Evolutionary conservation across 92 coral and sea anemone species (phyloP), one percentile per base, ranked within the genome.

Genomic region (Zoanthus gigantus): DNA sequence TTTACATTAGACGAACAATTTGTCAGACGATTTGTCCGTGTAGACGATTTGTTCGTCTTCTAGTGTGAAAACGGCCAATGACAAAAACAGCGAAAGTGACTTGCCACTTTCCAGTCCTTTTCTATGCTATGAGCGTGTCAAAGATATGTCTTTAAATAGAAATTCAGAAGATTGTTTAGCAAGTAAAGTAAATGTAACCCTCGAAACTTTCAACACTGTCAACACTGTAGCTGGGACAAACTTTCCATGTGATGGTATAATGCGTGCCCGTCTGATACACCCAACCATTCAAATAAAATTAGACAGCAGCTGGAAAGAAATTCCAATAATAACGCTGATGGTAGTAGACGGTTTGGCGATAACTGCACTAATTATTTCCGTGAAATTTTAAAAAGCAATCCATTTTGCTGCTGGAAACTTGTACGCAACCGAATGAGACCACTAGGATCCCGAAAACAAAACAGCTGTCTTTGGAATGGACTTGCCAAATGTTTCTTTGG

Each of bases 371-470:
- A 23, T 5, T 86, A 75, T 76, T 86, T 86, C 66, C 34, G 74
- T 29, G 30, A 65, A 18, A 31, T 86, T 46, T 30, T 86, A 16
- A 53, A 60, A 61, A 28, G 11, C 47, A 86, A 86, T 57, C 32
- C 79, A 17, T 76, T 73, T 18, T 85, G 88, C 54, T 77, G 90
- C 28, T 87, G 90, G 85, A 66, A n/a, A 12, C 77, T 87, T 66
- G 79, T 47, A 45, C 61, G 66, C 46, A 86, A 86, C 45, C 48
- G 68, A 72, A 76, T 86, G 50, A 86, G 67, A 42, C 63, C 68
- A 46, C 29, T 15, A 4, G 72, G 44, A 11, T 86, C 84, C 13
- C 7, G 84, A n/a, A 86, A 86, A 12, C 67, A 61, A 29, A 53
- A 58, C 3, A 68, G 61, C 9, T 78, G 58, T 13, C 31, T 77